Percentiles rank a stretch among this genome's conserved stretches.
These are phyloP conservation scores for Drosophila nr. perissopoda DNA, from an alignment of 2,888 invertebrate species.

Conservation along the genomic window DNA sequence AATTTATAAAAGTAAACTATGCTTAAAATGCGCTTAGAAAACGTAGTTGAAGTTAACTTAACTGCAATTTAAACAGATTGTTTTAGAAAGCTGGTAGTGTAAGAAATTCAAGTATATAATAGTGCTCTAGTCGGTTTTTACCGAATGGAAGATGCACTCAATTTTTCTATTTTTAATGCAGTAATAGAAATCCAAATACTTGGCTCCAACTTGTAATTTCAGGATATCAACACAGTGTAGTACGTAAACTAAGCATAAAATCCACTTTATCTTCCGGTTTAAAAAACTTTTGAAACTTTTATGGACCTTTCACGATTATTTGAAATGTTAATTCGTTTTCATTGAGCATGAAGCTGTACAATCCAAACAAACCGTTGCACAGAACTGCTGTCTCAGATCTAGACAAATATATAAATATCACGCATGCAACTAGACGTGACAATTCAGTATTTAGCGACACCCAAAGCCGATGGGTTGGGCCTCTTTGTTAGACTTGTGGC, in stretches of 20 bases:
- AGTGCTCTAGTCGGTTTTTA: not conserved
- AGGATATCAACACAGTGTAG: not conserved
- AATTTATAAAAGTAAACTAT: not conserved
- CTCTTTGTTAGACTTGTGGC: slow-evolving; percentile 39
- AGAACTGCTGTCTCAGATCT: not conserved
- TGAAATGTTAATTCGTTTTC: not conserved
- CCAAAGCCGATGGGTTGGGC: not conserved
- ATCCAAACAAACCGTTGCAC: not conserved
- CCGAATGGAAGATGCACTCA: not conserved
- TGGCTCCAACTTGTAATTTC: not conserved
- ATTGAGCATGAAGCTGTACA: slow-evolving; percentile 9
- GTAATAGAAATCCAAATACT: not conserved
- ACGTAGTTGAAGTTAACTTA: not conserved
- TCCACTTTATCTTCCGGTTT: not conserved
- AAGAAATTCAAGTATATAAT: not conserved
- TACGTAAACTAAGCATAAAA: not conserved
- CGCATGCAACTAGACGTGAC: slow-evolving; percentile 49
- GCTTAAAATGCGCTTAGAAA: not conserved
- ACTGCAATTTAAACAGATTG: not conserved
- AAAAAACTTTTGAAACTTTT: not conserved
- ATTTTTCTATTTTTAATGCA: not conserved
- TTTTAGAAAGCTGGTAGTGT: not conserved
- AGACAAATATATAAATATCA: slow-evolving; percentile 3
- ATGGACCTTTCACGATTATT: not conserved
- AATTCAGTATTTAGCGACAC: slow-evolving; percentile 34